These are phyloP conservation scores for Siniperca scherzeri DNA, from an alignment of 2,797 vertebrate species.

Conservation along the genomic window DNA sequence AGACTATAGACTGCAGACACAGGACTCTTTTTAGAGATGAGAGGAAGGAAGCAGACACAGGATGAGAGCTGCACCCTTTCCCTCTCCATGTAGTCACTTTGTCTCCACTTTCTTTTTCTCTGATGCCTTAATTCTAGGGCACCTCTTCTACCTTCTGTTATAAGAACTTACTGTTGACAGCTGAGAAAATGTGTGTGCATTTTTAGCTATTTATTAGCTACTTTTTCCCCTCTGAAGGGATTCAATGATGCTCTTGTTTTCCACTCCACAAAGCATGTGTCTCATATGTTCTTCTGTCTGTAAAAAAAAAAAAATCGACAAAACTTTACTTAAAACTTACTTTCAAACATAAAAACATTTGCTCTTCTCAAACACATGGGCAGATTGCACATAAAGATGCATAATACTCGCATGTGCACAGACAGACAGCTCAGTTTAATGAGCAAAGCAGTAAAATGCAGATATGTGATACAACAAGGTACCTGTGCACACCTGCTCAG, in stretches of 20 bases:
- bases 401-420: neutral
- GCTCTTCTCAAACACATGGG: neutral
- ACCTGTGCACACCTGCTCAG: conserved; percentile 75
- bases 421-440: conserved; percentile 51
- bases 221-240: neutral
- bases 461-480: conserved; percentile 38
- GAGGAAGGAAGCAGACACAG: conserved; percentile 86
- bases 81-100: conserved; percentile 65
- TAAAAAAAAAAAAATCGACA: neutral
- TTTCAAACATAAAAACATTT: neutral
- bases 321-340: neutral
- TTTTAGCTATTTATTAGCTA: neutral
- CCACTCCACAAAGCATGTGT: neutral
- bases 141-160: conserved; percentile 11
- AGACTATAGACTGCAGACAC: conserved; percentile 26
- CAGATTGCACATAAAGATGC: neutral
- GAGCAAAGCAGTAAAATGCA: conserved; percentile 58
- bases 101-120: conserved; percentile 67
- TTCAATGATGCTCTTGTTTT: neutral
- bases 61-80: conserved; percentile 86
- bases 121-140: conserved; percentile 4
- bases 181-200: neutral
- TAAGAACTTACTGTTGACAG: neutral
- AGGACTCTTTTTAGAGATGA: conserved; percentile 76
- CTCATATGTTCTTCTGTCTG: neutral